Base-by-base conservation (phyloP, 1,140 invertebrate species). In the Habropoda laboriosa region DNA sequence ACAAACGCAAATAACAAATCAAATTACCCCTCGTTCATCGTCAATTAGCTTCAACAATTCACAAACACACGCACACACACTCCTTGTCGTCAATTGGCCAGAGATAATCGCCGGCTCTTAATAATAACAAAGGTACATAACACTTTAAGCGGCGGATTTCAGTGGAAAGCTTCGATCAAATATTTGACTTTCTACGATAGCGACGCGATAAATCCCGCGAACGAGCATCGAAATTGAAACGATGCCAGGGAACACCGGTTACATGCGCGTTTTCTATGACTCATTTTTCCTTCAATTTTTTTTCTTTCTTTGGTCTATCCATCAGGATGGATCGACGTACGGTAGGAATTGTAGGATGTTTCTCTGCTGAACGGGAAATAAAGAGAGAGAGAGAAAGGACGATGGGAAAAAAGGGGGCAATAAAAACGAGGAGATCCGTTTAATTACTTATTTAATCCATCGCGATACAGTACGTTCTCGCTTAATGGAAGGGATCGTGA, bases 121-220 rank as follows among this genome's bases (percentile, higher is more conserved):
- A 58, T 24, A 45, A 2, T 18, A 64, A 32, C 32, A 6, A 38
- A 35, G 13, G 8, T 35, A 38, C 38, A 27, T 4, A 30, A 18
- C 30, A 35, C 30, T 51, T 68, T 16, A n/a, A n/a, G 7, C 40
- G 32, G 18, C 18, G 10, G 16, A n/a, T 74, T 13, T 7, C 42
- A 8, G 32, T 30, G 5, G 0, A 58, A 77, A 57, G 27, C 16
- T 24, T 12, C 30, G 30, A 27, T 45, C 73, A 75, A 75, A 75
- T 75, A 75, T 75, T 75, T 66, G 27, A 24, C 38, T 55, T 51
- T n/a, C 4, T 61, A 42, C 12, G 73, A 66, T 45, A 55, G 4
- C 21, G 16, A 16, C n/a, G 24, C 21, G 49, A 68, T 53, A 55
- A 53, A 18, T 18, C 3, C 24, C 13, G 32, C 21, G 1, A 4